These are phyloP conservation scores for Dicerorhinus sumatrensis DNA, from an alignment of 2,113 vertebrate species.

Conservation along the genomic window DNA sequence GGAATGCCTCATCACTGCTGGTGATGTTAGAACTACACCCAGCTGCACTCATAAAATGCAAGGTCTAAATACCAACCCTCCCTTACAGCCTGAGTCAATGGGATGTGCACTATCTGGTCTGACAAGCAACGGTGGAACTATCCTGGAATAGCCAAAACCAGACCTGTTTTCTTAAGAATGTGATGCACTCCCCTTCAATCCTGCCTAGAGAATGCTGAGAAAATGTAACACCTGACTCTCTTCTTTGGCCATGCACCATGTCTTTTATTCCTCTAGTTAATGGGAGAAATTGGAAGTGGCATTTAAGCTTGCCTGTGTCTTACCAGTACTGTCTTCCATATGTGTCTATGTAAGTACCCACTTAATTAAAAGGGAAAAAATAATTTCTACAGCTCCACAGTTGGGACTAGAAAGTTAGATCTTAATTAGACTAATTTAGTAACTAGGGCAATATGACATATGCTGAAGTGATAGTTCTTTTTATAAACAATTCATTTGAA, in stretches of 20 bases:
- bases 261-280: neutral
- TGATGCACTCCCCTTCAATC: neutral
- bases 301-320: neutral
- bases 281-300: neutral
- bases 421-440: conserved; percentile 50
- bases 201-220: neutral
- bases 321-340: neutral
- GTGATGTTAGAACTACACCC: neutral
- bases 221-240: neutral
- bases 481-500: conserved; percentile 59
- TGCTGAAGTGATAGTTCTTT: neutral
- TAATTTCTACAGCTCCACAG: neutral
- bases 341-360: neutral
- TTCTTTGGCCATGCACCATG: neutral
- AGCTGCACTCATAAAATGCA: neutral
- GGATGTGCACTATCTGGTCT: neutral
- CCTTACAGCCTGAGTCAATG: neutral
- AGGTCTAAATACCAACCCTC: neutral
- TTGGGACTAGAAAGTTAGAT: neutral
- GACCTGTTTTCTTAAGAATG: neutral
- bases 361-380: neutral
- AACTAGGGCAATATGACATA: conserved; percentile 9
- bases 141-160: neutral
- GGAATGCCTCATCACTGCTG: neutral
- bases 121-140: neutral